phyloP scores from a whole-genome alignment of 2,888 invertebrate genomes.

The Philhelius pedissequus region DNA sequence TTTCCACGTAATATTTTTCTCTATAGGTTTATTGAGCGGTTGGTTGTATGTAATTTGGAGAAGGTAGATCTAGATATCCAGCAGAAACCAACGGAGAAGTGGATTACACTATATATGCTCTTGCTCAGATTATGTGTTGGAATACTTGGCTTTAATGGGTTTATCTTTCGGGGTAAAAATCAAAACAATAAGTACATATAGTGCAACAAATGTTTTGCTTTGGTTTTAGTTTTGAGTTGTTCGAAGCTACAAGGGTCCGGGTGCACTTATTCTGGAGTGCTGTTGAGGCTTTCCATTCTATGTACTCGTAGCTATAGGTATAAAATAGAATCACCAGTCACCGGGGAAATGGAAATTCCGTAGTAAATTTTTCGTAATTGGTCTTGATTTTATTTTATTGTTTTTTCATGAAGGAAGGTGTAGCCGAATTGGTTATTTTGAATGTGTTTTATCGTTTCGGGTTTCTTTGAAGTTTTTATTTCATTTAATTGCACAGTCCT shows the following conservation, averaged over 20 bases:
- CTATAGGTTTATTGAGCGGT: not conserved
- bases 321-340: not conserved
- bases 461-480: not conserved
- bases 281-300: not conserved
- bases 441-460: not conserved
- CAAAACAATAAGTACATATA: conserved; percentile 11
- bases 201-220: conserved; percentile 48
- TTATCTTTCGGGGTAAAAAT: conserved; percentile 39
- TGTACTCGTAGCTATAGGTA: no score
- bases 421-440: not conserved
- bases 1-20: conserved; percentile 58
- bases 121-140: conserved; percentile 15
- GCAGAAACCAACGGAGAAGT: not conserved
- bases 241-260: not conserved
- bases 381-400: not conserved
- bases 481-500: no score
- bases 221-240: conserved; percentile 9
- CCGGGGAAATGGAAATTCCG: not conserved
- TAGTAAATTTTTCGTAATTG: not conserved
- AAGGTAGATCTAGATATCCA: not conserved
- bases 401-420: not conserved
- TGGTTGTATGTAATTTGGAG: not conserved
- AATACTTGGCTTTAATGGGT: conserved; percentile 33
- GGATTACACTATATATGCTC: not conserved
- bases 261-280: not conserved